Evolutionary conservation across 1,140 invertebrate species (phyloP).

Genomic region (Drosophila sproati): DNA sequence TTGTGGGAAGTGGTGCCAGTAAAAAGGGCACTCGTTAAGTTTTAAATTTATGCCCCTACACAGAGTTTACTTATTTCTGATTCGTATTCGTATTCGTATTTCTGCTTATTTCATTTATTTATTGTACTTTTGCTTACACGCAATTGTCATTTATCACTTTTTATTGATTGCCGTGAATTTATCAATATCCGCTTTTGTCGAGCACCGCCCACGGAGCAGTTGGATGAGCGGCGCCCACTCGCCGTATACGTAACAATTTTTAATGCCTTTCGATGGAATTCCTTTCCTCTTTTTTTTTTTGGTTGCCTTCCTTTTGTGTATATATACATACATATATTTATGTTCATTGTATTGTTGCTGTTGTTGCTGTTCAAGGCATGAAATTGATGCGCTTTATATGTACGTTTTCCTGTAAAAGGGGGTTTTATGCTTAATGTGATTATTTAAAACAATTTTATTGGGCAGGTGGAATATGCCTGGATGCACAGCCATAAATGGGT

Average conservation of each 20-base stretch:
- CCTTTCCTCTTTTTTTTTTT: slow-evolving; percentile 21
- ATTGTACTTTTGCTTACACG: slow-evolving; percentile 61
- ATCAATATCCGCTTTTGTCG: slow-evolving; percentile 77
- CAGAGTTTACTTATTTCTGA: slow-evolving; percentile 55
- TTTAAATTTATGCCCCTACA: slow-evolving; percentile 68
- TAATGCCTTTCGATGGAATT: slow-evolving; percentile 71
- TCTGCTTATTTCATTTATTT: slow-evolving; percentile 19
- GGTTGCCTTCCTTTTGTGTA: slow-evolving; percentile 14
- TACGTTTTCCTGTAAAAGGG: slow-evolving; percentile 7
- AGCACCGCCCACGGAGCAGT: slow-evolving; percentile 60
- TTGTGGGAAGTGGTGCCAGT: not conserved
- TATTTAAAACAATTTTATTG: slow-evolving; percentile 73
- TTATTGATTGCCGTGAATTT: slow-evolving; percentile 82
- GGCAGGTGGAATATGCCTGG: not conserved
- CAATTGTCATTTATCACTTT: slow-evolving; percentile 82
- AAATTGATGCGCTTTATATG: slow-evolving; percentile 77
- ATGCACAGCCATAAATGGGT: not conserved
- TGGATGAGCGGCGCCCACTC: slow-evolving; percentile 31
- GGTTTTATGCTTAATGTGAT: slow-evolving; percentile 76
- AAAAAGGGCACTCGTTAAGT: slow-evolving; percentile 58
- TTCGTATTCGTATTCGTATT: slow-evolving; percentile 37
- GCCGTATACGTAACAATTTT: slow-evolving; percentile 75
- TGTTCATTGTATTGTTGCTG: slow-evolving; percentile 7
- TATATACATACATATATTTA: slow-evolving; percentile 9
- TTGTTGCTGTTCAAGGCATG: slow-evolving; percentile 71